Evolutionary conservation across 2,113 vertebrate species (phyloP), one percentile per base, ranked within the genome.

Genomic region (Cynoglossus semilaevis): DNA sequence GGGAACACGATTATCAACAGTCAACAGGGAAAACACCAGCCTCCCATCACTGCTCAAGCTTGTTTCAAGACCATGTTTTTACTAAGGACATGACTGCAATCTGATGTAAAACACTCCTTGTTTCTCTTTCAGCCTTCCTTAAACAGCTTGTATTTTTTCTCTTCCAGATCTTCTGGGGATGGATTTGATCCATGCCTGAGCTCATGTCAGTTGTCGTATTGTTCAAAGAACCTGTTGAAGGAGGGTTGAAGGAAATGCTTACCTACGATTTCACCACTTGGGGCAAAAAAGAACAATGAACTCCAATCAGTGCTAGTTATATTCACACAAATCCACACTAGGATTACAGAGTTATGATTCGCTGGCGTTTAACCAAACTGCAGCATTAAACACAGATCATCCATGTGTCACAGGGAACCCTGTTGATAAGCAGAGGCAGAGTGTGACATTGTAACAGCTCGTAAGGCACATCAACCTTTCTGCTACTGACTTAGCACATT

Each of bases 241-340:
- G n/a, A n/a, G n/a, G n/a, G 22, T 29, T 6, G 43, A 35, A 59
- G 46, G 58, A 67, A 54, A 72, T n/a, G 57, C 48, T 61, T 52
- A 59, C 63, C 36, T 76, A 34, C 70, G 57, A 29, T 1, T 63
- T 65, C 6, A 6, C 38, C 49, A 46, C 60, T 44, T 37, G 49
- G 14, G 67, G 40, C 15, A 44, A 51, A 35, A 6, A 8, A 15
- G 17, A 17, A 34, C 45, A 19, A 5, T 29, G 22, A 29, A 6
- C 22, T 29, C 6, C 22, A n/a, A n/a, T n/a, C n/a, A n/a, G n/a
- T n/a, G n/a, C n/a, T n/a, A n/a, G n/a, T n/a, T n/a, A n/a, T n/a
- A n/a, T n/a, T n/a, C n/a, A n/a, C n/a, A n/a, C n/a, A n/a, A n/a
- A n/a, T n/a, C n/a, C n/a, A n/a, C n/a, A 4, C 22, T 6, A 29